Percentiles rank a stretch among this genome's conserved stretches.
phyloP scores from a whole-genome alignment of 1,140 invertebrate species.

The Drosophila navojoa region DNA sequence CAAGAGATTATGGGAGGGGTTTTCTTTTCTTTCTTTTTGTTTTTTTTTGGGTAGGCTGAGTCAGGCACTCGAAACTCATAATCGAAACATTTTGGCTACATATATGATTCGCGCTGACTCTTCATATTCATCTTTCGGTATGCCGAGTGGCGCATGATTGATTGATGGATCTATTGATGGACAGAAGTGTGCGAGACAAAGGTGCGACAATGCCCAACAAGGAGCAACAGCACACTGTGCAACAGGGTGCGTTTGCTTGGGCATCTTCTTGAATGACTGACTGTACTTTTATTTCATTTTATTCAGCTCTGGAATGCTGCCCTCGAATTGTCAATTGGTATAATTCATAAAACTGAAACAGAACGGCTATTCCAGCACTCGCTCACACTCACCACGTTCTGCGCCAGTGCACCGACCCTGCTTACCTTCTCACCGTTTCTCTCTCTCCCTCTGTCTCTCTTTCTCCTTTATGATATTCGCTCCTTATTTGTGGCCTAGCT shows the following conservation, averaged over 20 bases:
- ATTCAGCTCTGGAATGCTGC: slow-evolving; percentile 39
- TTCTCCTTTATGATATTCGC: not conserved
- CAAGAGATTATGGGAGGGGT: not conserved
- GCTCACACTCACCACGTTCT: slow-evolving; percentile 62
- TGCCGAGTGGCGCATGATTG: slow-evolving; percentile 53
- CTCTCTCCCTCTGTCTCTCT: not conserved
- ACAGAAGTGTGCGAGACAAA: slow-evolving; percentile 58
- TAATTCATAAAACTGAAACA: slow-evolving; percentile 61
- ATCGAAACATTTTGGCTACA: slow-evolving; percentile 51
- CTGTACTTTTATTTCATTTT: slow-evolving; percentile 64
- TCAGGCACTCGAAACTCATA: slow-evolving; percentile 46
- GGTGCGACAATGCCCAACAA: slow-evolving; percentile 33
- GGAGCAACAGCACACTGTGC: slow-evolving; percentile 11
- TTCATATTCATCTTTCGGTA: slow-evolving; percentile 11
- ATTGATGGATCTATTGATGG: slow-evolving; percentile 60
- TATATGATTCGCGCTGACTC: slow-evolving; percentile 45
- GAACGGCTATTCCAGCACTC: slow-evolving; percentile 65
- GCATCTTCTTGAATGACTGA: slow-evolving; percentile 65
- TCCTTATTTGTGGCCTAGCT: slow-evolving; percentile 30
- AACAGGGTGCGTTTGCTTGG: slow-evolving; percentile 3
- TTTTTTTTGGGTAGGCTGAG: slow-evolving; percentile 1
- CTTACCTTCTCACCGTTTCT: slow-evolving; percentile 6
- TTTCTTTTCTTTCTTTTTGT: not conserved
- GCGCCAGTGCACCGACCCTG: slow-evolving; percentile 66
- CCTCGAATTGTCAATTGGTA: slow-evolving; percentile 75